These are phyloP conservation scores for Odocoileus hemionus DNA, from an alignment of 2,113 vertebrate genomes.

Conservation along the genomic window DNA sequence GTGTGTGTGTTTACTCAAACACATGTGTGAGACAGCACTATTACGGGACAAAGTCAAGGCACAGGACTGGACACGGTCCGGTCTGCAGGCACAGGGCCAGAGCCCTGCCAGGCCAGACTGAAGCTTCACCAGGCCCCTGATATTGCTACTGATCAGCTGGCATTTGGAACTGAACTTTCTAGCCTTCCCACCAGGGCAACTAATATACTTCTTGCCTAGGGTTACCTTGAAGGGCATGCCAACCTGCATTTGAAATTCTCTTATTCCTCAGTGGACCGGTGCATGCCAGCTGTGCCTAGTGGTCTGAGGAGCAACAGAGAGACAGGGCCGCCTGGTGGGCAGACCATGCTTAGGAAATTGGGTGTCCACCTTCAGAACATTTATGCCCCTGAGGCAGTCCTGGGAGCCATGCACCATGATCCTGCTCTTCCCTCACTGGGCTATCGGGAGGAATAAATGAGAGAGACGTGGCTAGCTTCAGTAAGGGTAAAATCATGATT, in stretches of 20 bases:
- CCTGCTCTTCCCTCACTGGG: background rate
- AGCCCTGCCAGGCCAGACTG: background rate
- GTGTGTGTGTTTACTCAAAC: background rate
- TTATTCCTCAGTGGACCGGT: background rate
- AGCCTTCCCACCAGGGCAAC: background rate
- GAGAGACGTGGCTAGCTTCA: background rate
- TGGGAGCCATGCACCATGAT: background rate
- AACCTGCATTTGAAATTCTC: background rate
- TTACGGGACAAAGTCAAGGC: background rate
- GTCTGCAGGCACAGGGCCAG: background rate
- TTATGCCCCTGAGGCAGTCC: background rate
- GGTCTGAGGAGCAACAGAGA: background rate
- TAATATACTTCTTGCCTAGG: background rate
- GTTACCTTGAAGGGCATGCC: background rate
- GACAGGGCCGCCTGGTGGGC: background rate
- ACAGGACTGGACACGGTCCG: background rate
- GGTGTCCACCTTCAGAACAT: accelerated
- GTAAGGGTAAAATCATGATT: background rate
- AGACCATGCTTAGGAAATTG: background rate
- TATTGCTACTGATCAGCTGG: background rate
- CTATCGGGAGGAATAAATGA: background rate
- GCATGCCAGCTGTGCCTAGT: background rate
- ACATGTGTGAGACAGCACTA: background rate
- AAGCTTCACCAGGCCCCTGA: background rate
- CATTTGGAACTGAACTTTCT: background rate